Conservation (phyloP, 2,797 vertebrate species). For the Glyptemys insculpta region DNA sequence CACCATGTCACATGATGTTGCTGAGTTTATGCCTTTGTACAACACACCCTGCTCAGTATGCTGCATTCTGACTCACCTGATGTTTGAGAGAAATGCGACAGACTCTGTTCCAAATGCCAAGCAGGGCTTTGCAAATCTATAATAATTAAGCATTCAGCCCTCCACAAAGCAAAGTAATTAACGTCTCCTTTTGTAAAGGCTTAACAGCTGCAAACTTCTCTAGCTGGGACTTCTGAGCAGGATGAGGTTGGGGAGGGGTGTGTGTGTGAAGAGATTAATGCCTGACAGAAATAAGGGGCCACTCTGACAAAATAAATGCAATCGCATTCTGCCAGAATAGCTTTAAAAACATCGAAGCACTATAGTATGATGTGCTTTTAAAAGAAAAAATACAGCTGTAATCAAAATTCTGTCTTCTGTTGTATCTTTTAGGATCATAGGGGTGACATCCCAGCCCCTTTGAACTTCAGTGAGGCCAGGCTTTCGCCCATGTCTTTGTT, state of each 20-base stretch:
- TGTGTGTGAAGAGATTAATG: neutral
- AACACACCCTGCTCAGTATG: neutral
- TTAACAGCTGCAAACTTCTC: conserved; percentile 28
- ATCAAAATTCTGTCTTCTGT: rapidly evolving
- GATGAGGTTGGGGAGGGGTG: neutral
- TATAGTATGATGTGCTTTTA: neutral
- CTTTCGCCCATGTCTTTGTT: neutral
- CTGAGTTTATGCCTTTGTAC: neutral
- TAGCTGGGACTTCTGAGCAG: conserved; percentile 32
- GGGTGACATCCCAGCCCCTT: neutral
- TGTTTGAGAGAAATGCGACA: conserved; percentile 23
- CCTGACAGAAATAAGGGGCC: neutral
- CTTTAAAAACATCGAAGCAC: neutral
- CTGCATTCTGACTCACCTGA: neutral
- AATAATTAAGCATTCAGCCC: conserved; percentile 55
- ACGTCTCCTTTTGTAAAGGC: conserved; percentile 25
- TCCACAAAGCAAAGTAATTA: conserved; percentile 54
- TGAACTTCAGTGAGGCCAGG: neutral
- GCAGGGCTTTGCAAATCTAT: conserved; percentile 1
- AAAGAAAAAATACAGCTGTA: neutral
- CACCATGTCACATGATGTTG: neutral
- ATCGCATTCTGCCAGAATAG: neutral
- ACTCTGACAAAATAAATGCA: conserved; percentile 25
- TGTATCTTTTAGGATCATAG: neutral
- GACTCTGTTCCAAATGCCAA: conserved; percentile 29